Percentiles rank a stretch among this genome's conserved stretches.
phyloP scores from a whole-genome alignment of 2,888 invertebrate genomes.

The Ypsolopha scabrella region DNA sequence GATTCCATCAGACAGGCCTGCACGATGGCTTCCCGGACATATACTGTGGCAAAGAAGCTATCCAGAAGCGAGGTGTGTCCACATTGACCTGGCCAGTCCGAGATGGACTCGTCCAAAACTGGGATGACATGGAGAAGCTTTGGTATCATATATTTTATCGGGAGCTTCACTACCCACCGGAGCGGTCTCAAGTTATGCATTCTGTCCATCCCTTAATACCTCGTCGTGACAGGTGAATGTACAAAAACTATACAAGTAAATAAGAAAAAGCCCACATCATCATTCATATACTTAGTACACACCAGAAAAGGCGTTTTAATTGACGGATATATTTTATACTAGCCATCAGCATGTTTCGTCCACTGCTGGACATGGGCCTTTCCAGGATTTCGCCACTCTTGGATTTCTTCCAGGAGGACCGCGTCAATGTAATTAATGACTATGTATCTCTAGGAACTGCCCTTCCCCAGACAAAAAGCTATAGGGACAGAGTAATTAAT shows the following conservation, averaged over 20 bases:
- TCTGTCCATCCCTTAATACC: conserved; percentile 86
- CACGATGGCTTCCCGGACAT: conserved; percentile 44
- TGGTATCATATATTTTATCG: conserved; percentile 91
- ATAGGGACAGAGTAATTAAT: too few relatives aligned
- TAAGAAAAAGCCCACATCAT: too few relatives aligned
- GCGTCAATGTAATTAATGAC: too few relatives aligned
- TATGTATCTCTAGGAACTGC: too few relatives aligned
- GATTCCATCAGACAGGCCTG: conserved; percentile 30
- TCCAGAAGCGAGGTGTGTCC: conserved; percentile 56
- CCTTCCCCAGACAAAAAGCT: too few relatives aligned
- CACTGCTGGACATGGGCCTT: too few relatives aligned
- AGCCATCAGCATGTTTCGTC: too few relatives aligned
- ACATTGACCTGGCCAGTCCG: conserved; percentile 81
- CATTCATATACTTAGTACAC: too few relatives aligned
- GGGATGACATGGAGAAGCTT: conserved; percentile 92
- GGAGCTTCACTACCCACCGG: conserved; percentile 83
- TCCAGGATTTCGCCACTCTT: too few relatives aligned
- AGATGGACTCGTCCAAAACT: conserved; percentile 82
- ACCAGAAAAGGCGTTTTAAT: too few relatives aligned
- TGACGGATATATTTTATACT: too few relatives aligned
- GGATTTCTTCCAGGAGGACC: too few relatives aligned
- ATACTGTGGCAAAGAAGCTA: conserved; percentile 72
- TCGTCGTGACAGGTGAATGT: conserved; percentile 72
- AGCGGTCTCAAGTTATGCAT: conserved; percentile 82
- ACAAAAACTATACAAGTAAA: background rate